Evolutionary conservation across 53 echinoderm and acorn worm species (phyloP), one percentile per base, ranked within the genome.

Genomic region (Apostichopus leukothele): DNA sequence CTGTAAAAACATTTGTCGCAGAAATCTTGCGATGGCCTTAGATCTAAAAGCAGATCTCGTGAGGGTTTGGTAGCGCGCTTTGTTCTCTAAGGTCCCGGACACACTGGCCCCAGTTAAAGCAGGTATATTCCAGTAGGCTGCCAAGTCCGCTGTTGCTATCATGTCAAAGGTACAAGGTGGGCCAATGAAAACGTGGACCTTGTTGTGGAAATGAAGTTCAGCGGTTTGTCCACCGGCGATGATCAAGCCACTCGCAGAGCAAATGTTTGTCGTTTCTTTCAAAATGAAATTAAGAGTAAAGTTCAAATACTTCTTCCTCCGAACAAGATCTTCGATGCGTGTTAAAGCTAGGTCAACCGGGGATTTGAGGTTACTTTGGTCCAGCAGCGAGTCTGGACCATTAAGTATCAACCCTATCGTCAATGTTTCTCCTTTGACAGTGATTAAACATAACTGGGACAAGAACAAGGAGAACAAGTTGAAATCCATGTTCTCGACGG

Each of bases 91-190:
- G 8, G 8, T 14, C 11, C 78, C 68, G 26, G 89, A 92, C 5
- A 86, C 83, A 16, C 91, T 76, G 0, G 77, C 89, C 4, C 93
- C 94, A 3, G 89, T 51, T 12, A 94, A 6, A 12, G 92, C 81
- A 25, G 94, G 94, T 5, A 92, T 88, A 67, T 94, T 92, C 94
- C 94, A 94, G 76, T 85, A 90, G 7, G 84, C 71, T 1, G 94
- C 94, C 14, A 94, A 75, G 76, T 92, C 94, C 19, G 79, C 92
- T 14, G 90, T 66, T 9, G 83, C 25, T 22, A 9, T 26, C 67
- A 81, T 92, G 11, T 92, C 90, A 53, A 53, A 50, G 74, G 88
- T 90, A n/a, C 86, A 79, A 1, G 90, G 79, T 0, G 92, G 88
- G 5, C 94, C 94, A 8, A 94, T 27, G 71, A 94, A 94, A 7